phyloP scores from a whole-genome alignment of 2,797 vertebrate species.

The Lacerta bilineata region DNA sequence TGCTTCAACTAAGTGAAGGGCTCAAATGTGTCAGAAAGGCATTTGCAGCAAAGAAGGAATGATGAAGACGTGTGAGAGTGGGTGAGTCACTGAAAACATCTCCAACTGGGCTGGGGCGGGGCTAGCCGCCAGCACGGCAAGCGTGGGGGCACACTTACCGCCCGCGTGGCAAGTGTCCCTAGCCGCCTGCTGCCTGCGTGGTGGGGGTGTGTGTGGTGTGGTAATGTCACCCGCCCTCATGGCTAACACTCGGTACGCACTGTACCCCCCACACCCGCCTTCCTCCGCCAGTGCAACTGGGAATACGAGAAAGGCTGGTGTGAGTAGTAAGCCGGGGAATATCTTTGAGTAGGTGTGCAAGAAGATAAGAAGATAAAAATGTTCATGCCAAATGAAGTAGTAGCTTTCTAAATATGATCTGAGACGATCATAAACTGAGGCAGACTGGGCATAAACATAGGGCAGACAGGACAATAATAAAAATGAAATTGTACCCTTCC shows the following conservation, averaged over 20 bases:
- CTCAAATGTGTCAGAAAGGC: not conserved
- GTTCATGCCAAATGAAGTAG: not conserved
- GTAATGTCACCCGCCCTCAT: no score
- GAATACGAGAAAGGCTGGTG: not conserved
- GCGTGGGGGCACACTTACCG: no score
- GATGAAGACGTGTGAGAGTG: not conserved
- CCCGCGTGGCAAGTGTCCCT: no score
- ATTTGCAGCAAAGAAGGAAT: not conserved
- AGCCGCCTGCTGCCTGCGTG: no score
- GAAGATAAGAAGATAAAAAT: not conserved
- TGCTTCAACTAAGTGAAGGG: not conserved
- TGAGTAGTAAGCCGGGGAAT: not conserved
- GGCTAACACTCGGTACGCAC: no score
- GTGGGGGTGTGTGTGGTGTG: no score
- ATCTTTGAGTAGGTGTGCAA: not conserved
- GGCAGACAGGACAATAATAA: not conserved
- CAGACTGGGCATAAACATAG: not conserved
- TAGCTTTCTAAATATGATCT: constrained; percentile 14
- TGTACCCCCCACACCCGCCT: no score
- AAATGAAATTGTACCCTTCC: not conserved
- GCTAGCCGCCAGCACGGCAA: no score
- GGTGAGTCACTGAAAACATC: not conserved
- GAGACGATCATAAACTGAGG: not conserved
- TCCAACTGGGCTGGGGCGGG: no score
- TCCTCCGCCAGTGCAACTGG: not conserved